Percentiles rank a stretch among this genome's conserved stretches.
These are phyloP conservation scores for Lordiphosa fenestrarum DNA, from an alignment of 2,888 invertebrate genomes.

Conservation along the genomic window DNA sequence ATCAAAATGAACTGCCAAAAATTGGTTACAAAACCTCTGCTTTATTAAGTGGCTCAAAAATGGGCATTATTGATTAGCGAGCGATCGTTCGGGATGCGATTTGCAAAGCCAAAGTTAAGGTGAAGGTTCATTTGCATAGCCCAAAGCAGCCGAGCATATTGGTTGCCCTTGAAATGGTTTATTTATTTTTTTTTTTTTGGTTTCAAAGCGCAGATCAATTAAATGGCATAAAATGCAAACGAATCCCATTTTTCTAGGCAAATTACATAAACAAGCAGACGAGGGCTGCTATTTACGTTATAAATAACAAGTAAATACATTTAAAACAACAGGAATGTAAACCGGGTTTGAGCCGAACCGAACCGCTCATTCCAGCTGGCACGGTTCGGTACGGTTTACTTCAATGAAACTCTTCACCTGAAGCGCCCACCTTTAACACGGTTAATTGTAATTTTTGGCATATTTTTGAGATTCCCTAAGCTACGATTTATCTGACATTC, in stretches of 20 bases:
- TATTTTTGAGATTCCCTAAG: too few relatives aligned
- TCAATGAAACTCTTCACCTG: too few relatives aligned
- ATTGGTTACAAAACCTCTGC: slow-evolving; percentile 31
- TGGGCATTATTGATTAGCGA: slow-evolving; percentile 41
- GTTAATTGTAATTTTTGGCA: too few relatives aligned
- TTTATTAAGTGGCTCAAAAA: slow-evolving; percentile 45
- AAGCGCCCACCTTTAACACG: too few relatives aligned
- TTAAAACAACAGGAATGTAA: too few relatives aligned
- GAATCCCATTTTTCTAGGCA: neutral
- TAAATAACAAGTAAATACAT: too few relatives aligned
- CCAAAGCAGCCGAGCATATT: slow-evolving; percentile 8
- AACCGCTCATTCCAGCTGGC: too few relatives aligned
- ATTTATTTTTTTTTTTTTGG: slow-evolving; percentile 11
- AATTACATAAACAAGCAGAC: neutral
- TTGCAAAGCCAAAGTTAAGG: slow-evolving; percentile 45
- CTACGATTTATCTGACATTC: too few relatives aligned
- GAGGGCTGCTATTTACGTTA: neutral
- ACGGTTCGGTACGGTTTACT: too few relatives aligned
- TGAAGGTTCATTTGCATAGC: slow-evolving; percentile 63
- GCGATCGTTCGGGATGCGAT: slow-evolving; percentile 20
- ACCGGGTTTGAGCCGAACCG: too few relatives aligned
- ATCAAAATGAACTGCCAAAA: slow-evolving; percentile 27
- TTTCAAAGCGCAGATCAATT: slow-evolving; percentile 51
- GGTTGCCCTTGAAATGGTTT: slow-evolving; percentile 63
- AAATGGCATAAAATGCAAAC: slow-evolving; percentile 37